Evolutionary conservation across 2,113 vertebrate species (phyloP).

Genomic region (Carollia perspicillata): DNA sequence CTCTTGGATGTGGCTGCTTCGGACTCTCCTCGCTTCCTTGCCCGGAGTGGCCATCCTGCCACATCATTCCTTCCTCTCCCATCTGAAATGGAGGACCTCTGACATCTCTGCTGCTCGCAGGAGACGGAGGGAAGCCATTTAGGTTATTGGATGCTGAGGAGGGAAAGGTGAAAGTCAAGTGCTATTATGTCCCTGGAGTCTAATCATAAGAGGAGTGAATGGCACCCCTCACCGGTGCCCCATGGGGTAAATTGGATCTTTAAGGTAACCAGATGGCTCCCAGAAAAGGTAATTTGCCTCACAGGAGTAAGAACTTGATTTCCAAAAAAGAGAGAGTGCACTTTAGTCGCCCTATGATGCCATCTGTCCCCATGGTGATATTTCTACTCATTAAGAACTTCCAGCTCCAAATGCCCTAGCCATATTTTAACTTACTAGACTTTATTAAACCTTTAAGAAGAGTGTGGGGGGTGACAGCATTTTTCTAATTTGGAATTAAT

Average conservation of each 20-base stretch:
- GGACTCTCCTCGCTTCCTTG: neutral
- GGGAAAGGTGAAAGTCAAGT: constrained; percentile 46
- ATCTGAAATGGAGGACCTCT: neutral
- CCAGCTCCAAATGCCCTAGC: neutral
- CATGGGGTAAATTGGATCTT: constrained; percentile 75
- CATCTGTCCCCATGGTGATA: constrained; percentile 70
- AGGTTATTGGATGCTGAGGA: neutral
- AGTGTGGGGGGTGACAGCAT: too few relatives aligned
- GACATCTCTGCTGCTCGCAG: neutral
- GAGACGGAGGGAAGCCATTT: neutral
- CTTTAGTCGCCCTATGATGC: constrained; percentile 38
- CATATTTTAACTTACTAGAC: neutral
- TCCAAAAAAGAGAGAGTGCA: constrained; percentile 36
- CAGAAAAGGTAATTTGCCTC: constrained; percentile 75
- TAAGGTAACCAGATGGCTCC: constrained; percentile 69
- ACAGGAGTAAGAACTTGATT: constrained; percentile 62
- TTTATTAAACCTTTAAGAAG: neutral
- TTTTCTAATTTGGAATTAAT: neutral
- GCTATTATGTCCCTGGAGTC: neutral
- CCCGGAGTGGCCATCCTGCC: neutral
- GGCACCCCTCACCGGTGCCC: constrained; percentile 2
- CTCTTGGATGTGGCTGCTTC: neutral
- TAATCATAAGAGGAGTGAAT: neutral
- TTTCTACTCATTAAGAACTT: constrained; percentile 43
- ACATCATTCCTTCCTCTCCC: neutral